Evolutionary conservation across 2,888 invertebrate genomes (phyloP).

Genomic region (Ferrisia virgata): DNA sequence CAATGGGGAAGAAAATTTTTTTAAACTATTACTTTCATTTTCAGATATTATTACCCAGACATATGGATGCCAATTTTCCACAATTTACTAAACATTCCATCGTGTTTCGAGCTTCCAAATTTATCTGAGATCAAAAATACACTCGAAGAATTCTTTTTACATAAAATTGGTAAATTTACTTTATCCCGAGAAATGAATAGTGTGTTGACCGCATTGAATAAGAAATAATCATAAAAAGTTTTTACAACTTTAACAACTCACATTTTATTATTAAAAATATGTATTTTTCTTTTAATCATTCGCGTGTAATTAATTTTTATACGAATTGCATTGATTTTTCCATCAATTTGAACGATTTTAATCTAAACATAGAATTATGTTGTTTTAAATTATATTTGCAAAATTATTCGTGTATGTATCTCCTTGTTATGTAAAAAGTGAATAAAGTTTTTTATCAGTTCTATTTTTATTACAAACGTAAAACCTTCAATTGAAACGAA

Average conservation of each 20-base stretch:
- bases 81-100: conserved; percentile 74
- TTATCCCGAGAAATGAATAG: not conserved
- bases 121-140: conserved; percentile 58
- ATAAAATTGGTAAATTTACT: not conserved
- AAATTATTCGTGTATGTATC: not conserved
- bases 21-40: conserved; percentile 50
- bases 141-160: conserved; percentile 14
- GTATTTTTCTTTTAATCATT: not conserved
- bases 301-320: not conserved
- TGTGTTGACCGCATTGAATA: not conserved
- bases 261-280: not conserved
- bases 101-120: conserved; percentile 72
- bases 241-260: not conserved
- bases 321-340: not conserved
- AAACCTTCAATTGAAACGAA: not conserved
- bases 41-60: conserved; percentile 66
- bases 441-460: not conserved
- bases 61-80: conserved; percentile 80
- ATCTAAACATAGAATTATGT: not conserved
- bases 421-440: not conserved
- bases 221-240: not conserved
- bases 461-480: not conserved
- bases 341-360: not conserved
- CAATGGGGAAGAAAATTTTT: not conserved
- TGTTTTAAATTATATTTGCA: not conserved